Base-by-base conservation (phyloP, 2,888 invertebrate genomes). In the Philereme vetulata region DNA sequence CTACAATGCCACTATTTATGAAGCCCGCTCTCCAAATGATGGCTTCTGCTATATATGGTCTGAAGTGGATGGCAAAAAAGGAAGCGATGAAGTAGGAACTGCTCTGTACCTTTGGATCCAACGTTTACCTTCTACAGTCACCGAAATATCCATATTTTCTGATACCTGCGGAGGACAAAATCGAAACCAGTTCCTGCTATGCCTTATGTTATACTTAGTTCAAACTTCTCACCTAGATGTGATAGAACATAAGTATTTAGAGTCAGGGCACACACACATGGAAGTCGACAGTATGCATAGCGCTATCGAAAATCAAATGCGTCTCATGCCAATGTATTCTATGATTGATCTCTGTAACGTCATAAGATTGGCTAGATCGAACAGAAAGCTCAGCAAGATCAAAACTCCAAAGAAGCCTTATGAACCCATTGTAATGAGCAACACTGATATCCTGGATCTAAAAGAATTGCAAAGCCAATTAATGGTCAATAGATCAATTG, bases 31-130 rank as follows among this genome's bases (percentile, higher is more conserved):
- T 0, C 50, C 50, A 34, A 40, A 50, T 50, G 50, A 50, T 56
- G 51, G 58, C 46, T 43, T 58, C 48, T 58, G 53, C 53, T 58
- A 49, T 53, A 42, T 58, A 42, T 58, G 52, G 52, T 53, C 58
- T 58, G 58, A 58, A 58, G 52, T 58, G 21, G 58, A 58, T 49
- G 53, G 52, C 36, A 52, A 58, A 48, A 58, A 58, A 58, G 52
- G 52, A 32, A 58, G 58, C 43, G 58, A 53, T 53, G 49, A 52
- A 43, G 58, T 58, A 43, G 52, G 51, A 57, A 57, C 57, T 3
- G 51, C 57, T 51, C 40, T 51, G 32, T 57, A 46, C 51, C 57
- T 51, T 57, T 51, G 57, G 57, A 57, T 57, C 34, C 38, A 57
- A 32, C 48, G 21, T 52, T 48, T 52, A 42, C 52, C 52, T 40